phyloP scores from a whole-genome alignment of 2,113 vertebrate species.

The Spilogale gracilis region DNA sequence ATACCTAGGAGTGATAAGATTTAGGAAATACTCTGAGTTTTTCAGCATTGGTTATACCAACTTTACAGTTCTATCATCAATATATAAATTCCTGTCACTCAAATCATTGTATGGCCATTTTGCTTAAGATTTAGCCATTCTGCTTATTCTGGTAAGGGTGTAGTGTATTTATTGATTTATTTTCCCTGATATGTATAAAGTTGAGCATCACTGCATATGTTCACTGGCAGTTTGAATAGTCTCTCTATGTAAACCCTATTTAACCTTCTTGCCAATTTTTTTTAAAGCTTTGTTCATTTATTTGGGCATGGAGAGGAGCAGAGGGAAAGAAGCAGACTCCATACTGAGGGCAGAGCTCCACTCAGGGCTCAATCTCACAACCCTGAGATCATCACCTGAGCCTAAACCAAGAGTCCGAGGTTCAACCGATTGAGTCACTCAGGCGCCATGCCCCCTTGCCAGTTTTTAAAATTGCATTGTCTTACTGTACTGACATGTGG shows the following conservation, averaged over 20 bases:
- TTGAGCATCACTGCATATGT: background rate
- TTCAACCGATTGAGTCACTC: background rate
- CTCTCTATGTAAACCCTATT: background rate
- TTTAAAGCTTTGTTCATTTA: background rate
- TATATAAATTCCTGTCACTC: background rate
- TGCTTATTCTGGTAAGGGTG: background rate
- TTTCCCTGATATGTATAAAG: background rate
- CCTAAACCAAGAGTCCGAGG: no score
- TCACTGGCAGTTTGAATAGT: background rate
- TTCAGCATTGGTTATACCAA: background rate
- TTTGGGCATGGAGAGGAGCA: background rate
- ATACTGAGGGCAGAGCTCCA: background rate
- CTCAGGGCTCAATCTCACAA: background rate
- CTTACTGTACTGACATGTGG: background rate
- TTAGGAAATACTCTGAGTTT: background rate
- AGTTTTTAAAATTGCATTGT: background rate
- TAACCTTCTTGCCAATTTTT: background rate
- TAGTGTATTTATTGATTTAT: background rate
- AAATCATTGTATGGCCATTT: background rate
- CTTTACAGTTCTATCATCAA: background rate
- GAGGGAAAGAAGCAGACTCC: background rate
- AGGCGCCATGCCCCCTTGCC: background rate
- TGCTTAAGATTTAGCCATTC: background rate
- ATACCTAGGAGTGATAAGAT: background rate
- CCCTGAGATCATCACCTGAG: background rate